These are phyloP conservation scores for Meandrusa payeni DNA, from an alignment of 2,888 invertebrate genomes.

Conservation along the genomic window DNA sequence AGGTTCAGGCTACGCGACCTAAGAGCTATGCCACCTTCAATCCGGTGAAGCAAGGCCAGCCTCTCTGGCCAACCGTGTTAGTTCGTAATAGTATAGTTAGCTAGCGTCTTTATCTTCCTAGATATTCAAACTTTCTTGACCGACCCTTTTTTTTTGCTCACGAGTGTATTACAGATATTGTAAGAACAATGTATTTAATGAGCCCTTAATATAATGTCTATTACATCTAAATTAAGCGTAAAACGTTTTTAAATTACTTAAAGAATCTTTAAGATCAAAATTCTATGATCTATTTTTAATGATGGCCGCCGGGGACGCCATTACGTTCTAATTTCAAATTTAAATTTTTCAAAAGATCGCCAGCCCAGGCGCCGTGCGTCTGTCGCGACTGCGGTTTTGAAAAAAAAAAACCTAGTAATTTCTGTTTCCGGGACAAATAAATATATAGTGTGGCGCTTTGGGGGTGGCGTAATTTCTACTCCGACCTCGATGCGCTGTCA, in stretches of 20 bases:
- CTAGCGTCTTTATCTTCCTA: too few species aligned
- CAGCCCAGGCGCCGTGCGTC: slow-evolving; percentile 57
- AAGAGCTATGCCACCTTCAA: too few species aligned
- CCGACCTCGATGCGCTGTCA: slow-evolving; percentile 26
- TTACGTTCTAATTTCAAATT: slow-evolving; percentile 65
- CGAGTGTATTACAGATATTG: too few species aligned
- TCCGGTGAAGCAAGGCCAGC: too few species aligned
- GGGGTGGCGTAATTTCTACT: slow-evolving; percentile 33
- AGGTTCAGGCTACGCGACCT: too few species aligned
- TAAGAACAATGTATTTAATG: slow-evolving; percentile 7
- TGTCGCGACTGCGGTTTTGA: slow-evolving; percentile 37
- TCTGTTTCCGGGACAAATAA: slow-evolving; percentile 43
- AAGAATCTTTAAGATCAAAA: slow-evolving; percentile 33
- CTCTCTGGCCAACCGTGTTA: too few species aligned
- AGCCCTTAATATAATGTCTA: slow-evolving; percentile 20
- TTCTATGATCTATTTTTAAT: slow-evolving; percentile 74
- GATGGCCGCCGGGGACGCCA: slow-evolving; percentile 56
- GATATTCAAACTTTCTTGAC: too few species aligned
- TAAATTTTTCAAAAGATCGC: slow-evolving; percentile 49
- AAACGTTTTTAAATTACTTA: slow-evolving; percentile 52
- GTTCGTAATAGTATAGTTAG: too few species aligned
- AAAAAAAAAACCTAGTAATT: slow-evolving; percentile 50
- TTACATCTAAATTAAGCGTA: slow-evolving; percentile 43
- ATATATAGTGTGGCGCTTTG: slow-evolving; percentile 30
- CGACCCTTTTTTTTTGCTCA: too few species aligned